phyloP scores from a whole-genome alignment of 2,797 vertebrate genomes.

The Danio jaintianensis region DNA sequence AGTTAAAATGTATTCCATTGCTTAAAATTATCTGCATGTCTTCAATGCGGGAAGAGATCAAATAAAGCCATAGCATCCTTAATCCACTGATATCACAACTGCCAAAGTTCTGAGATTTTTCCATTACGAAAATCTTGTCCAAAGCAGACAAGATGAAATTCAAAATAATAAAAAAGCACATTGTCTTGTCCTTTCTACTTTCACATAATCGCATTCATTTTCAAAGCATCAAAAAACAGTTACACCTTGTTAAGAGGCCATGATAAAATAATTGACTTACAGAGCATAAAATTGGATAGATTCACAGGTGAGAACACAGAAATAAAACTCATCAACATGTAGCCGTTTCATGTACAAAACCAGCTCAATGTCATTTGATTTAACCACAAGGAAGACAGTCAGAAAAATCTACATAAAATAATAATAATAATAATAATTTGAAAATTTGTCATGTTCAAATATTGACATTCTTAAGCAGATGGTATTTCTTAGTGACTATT shows the following conservation, averaged over 20 bases:
- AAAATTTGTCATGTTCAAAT: neutral
- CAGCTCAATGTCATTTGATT: slow-evolving; percentile 8
- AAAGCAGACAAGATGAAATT: slow-evolving; percentile 2
- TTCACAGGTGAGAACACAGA: neutral
- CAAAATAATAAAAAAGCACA: neutral
- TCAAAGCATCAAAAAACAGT: neutral
- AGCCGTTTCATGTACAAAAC: neutral
- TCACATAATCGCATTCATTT: neutral
- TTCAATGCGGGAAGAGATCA: slow-evolving; percentile 35
- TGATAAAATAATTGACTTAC: slow-evolving; percentile 26
- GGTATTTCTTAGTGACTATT: neutral
- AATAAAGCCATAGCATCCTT: slow-evolving; percentile 28
- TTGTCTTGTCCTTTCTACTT: neutral
- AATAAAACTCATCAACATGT: slow-evolving; percentile 21
- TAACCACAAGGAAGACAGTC: neutral
- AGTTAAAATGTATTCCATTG: slow-evolving; percentile 23
- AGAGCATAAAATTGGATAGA: slow-evolving; percentile 12
- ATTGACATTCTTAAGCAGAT: neutral
- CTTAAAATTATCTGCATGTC: slow-evolving; percentile 38
- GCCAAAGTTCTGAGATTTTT: slow-evolving; percentile 24
- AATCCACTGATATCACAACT: slow-evolving; percentile 31
- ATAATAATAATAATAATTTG: neutral
- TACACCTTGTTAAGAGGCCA: slow-evolving; percentile 15
- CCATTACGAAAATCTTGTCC: slow-evolving; percentile 1
- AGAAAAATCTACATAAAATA: neutral